Evolutionary conservation across 2,113 vertebrate species (phyloP).

Genomic region (Sebastes schlegelii): DNA sequence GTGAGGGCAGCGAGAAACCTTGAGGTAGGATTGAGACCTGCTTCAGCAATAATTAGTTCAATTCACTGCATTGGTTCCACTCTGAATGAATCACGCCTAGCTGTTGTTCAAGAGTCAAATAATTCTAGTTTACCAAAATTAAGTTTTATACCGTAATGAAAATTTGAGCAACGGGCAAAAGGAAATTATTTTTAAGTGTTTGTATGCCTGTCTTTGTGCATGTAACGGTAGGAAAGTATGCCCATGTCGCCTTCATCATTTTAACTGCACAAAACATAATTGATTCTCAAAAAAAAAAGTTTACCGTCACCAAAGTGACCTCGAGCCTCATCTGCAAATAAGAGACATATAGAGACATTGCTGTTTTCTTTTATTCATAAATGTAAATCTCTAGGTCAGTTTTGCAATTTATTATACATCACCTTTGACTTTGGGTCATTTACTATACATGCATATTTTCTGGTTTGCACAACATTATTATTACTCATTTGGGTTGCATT

Average conservation of each 20-base stretch:
- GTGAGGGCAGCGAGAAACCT: slow-evolving; percentile 58
- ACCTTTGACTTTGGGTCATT: background rate
- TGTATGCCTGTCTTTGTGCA: background rate
- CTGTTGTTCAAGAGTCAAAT: slow-evolving; percentile 54
- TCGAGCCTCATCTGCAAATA: slow-evolving; percentile 1
- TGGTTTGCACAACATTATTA: slow-evolving; percentile 1
- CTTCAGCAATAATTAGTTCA: slow-evolving; percentile 60
- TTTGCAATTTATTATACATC: background rate
- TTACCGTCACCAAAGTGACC: background rate
- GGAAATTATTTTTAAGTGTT: slow-evolving; percentile 19
- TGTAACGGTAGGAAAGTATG: background rate
- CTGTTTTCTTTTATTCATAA: background rate
- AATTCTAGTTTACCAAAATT: slow-evolving; percentile 47
- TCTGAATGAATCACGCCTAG: slow-evolving; percentile 40
- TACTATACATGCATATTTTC: background rate
- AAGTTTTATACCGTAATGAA: slow-evolving; percentile 43
- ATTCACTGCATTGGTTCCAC: slow-evolving; percentile 36
- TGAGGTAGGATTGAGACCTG: slow-evolving; percentile 62
- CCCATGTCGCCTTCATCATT: background rate
- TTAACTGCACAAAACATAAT: slow-evolving; percentile 1
- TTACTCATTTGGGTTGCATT: background rate
- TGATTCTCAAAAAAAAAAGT: background rate
- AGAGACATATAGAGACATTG: background rate
- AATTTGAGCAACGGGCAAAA: slow-evolving; percentile 49
- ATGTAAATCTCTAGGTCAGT: background rate